These are phyloP conservation scores for Delichon dasypus DNA, from an alignment of 2,797 vertebrate genomes.

Conservation along the genomic window DNA sequence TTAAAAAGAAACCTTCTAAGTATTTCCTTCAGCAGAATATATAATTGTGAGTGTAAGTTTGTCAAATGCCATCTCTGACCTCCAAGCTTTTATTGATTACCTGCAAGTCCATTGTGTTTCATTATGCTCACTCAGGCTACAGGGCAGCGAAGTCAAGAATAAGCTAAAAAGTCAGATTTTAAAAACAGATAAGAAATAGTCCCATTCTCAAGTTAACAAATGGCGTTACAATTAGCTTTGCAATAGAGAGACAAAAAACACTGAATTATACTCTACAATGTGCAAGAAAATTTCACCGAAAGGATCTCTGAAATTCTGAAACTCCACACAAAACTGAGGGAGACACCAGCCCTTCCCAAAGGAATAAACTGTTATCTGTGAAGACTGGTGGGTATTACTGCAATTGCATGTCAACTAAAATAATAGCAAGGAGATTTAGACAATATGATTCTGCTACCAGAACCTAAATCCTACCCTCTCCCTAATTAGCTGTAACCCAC, in stretches of 20 bases:
- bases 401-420: conserved; percentile 10
- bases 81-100: conserved; percentile 71
- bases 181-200: conserved; percentile 47
- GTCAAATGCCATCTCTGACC: conserved; percentile 67
- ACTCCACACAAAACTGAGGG: not conserved
- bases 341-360: conserved; percentile 20
- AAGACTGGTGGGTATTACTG: not conserved
- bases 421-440: not conserved
- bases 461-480: not conserved
- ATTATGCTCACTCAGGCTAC: conserved; percentile 49
- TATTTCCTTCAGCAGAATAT: conserved; percentile 65
- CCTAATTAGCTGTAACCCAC: not conserved
- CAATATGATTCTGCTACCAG: not conserved
- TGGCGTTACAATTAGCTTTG: not conserved
- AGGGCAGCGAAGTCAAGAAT: conserved; percentile 27
- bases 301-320: conserved; percentile 15
- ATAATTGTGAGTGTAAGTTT: conserved; percentile 60
- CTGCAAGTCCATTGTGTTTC: conserved; percentile 64
- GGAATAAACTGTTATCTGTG: not conserved
- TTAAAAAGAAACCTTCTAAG: not conserved
- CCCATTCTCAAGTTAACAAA: conserved; percentile 3
- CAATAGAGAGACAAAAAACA: conserved; percentile 13
- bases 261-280: not conserved
- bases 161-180: conserved; percentile 42
- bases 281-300: not conserved